phyloP scores from a whole-genome alignment of 2,113 vertebrate species.

The Arvicanthis niloticus region DNA sequence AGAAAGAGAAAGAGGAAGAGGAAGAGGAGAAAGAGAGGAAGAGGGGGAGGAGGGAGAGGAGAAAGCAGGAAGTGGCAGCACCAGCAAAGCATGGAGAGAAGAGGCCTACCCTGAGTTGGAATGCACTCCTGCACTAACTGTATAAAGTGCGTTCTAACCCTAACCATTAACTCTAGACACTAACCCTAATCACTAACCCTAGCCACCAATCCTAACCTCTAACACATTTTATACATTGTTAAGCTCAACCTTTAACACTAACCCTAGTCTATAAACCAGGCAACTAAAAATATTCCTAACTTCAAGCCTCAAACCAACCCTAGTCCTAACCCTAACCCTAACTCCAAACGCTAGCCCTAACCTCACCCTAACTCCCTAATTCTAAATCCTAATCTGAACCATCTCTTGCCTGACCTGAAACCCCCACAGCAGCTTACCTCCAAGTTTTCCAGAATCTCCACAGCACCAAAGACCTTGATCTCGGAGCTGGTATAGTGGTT shows the following conservation, averaged over 20 bases:
- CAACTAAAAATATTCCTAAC: too few relatives aligned
- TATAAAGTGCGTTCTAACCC: not conserved
- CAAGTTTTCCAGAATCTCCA: slow-evolving; percentile 88
- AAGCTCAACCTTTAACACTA: not conserved
- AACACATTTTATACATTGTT: not conserved
- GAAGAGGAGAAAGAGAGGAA: too few relatives aligned
- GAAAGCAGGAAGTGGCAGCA: too few relatives aligned
- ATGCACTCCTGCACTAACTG: too few relatives aligned
- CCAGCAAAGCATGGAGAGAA: not conserved
- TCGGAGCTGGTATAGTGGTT: slow-evolving; percentile 89
- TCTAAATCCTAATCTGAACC: not conserved
- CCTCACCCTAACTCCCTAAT: not conserved
- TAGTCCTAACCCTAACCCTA: too few relatives aligned
- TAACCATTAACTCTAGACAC: not conserved
- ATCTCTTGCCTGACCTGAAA: not conserved
- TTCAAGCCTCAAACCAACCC: too few relatives aligned
- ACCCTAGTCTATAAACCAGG: too few relatives aligned
- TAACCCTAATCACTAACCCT: too few relatives aligned
- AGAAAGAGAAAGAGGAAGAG: rapidly evolving
- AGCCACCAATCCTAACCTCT: not conserved
- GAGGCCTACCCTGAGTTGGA: not conserved
- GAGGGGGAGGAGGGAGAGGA: too few relatives aligned
- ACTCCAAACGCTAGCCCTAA: too few relatives aligned
- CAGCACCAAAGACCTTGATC: slow-evolving; percentile 92
- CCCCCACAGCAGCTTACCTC: slow-evolving; percentile 85